Evolutionary conservation across 2,888 invertebrate species (phyloP).

Genomic region (Protodeltote pygarga): DNA sequence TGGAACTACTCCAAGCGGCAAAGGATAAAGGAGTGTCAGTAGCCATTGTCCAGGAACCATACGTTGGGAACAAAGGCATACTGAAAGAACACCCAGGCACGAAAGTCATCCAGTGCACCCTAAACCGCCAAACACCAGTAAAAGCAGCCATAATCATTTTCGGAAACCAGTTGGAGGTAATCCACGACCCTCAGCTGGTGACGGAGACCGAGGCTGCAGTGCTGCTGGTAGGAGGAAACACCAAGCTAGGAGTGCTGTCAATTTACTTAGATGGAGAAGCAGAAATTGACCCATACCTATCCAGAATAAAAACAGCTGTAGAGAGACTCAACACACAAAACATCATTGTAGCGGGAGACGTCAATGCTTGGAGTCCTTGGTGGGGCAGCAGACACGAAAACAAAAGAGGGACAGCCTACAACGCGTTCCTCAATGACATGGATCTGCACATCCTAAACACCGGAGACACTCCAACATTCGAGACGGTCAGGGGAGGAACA

Average conservation of each 20-base stretch:
- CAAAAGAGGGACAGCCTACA: constrained; percentile 22
- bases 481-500: constrained; percentile 15
- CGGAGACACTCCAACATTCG: too few species aligned
- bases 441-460: constrained; percentile 33
- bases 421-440: constrained; percentile 21
- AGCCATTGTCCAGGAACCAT: background rate
- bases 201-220: constrained; percentile 44
- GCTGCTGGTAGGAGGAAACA: constrained; percentile 2
- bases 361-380: constrained; percentile 11
- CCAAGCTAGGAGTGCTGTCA: constrained; percentile 30
- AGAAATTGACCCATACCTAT: constrained; percentile 5
- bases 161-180: constrained; percentile 19
- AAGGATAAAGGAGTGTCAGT: background rate
- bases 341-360: constrained; percentile 5
- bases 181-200: constrained; percentile 35
- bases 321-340: background rate
- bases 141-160: constrained; percentile 23
- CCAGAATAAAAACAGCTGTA: background rate
- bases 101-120: constrained; percentile 2
- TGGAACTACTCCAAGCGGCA: background rate
- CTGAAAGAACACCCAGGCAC: background rate
- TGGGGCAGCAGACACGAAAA: constrained; percentile 19
- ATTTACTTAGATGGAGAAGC: constrained; percentile 38
- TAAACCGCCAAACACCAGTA: constrained; percentile 2
- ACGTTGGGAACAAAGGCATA: background rate